Conservation (phyloP, 1,140 invertebrate genomes). For the Mamestra configurata region DNA sequence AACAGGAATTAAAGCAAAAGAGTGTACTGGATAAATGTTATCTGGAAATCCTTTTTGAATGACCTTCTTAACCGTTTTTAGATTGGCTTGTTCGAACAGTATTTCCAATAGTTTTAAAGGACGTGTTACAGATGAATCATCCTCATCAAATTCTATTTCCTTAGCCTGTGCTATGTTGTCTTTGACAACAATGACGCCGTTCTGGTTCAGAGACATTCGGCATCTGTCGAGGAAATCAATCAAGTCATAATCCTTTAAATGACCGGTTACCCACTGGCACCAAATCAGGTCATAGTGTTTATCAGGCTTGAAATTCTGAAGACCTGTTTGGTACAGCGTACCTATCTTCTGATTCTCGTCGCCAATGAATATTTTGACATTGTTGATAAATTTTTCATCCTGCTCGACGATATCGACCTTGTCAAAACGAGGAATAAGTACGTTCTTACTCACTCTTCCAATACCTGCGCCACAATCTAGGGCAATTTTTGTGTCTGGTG, state of each 20-base stretch:
- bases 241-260: slow-evolving; percentile 96
- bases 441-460: slow-evolving; percentile 96
- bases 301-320: slow-evolving; percentile 94
- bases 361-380: slow-evolving; percentile 70
- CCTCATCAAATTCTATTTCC: slow-evolving; percentile 92
- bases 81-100: slow-evolving; percentile 92
- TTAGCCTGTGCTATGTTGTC: slow-evolving; percentile 94
- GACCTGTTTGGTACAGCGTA: slow-evolving; percentile 89
- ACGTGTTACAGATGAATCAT: slow-evolving; percentile 97
- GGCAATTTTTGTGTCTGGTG: slow-evolving; percentile 90
- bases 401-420: slow-evolving; percentile 98
- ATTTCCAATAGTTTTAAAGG: slow-evolving; percentile 89
- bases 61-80: slow-evolving; percentile 92
- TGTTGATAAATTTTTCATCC: slow-evolving; percentile 90
- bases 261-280: slow-evolving; percentile 99
- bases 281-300: slow-evolving; percentile 97
- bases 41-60: slow-evolving; percentile 96
- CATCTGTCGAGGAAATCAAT: slow-evolving; percentile 95
- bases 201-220: slow-evolving; percentile 89
- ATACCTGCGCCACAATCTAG: slow-evolving; percentile 99
- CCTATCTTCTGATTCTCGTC: slow-evolving; percentile 86
- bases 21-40: slow-evolving; percentile 96
- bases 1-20: slow-evolving; percentile 94
- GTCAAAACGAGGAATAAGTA: slow-evolving; percentile 95
- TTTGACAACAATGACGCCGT: slow-evolving; percentile 97